Conservation (phyloP, 2,797 vertebrate genomes). For the Gambusia yucatana region DNA sequence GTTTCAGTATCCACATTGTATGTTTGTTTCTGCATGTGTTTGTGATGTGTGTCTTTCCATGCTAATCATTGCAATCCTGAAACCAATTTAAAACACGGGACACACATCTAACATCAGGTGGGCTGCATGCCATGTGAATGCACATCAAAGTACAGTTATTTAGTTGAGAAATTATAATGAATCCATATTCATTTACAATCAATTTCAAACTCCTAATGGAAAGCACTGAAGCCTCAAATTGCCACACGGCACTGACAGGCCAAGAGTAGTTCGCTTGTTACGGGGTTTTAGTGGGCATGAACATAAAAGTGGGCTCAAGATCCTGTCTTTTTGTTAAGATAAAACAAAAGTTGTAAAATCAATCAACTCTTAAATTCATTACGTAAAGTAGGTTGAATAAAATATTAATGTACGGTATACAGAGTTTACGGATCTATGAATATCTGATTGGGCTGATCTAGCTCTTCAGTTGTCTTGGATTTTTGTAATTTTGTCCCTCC, state of each 20-base stretch:
- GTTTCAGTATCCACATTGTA: constrained; percentile 34
- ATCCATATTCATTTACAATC: background rate
- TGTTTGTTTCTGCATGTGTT: constrained; percentile 15
- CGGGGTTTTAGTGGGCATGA: background rate
- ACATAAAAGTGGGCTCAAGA: background rate
- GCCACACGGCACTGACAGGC: background rate
- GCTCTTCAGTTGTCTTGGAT: no score
- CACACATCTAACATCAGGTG: constrained; percentile 2
- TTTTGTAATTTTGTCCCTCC: background rate
- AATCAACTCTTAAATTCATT: background rate
- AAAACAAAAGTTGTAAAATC: background rate
- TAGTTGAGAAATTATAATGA: constrained; percentile 1
- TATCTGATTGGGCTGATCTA: background rate
- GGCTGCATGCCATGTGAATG: constrained; percentile 19
- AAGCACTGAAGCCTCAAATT: constrained; percentile 3
- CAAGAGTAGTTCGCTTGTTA: background rate
- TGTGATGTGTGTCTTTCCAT: constrained; percentile 8
- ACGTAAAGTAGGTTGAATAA: background rate
- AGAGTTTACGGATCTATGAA: background rate
- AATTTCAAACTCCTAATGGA: background rate
- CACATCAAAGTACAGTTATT: constrained; percentile 38
- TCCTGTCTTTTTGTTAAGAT: background rate
- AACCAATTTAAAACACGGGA: constrained; percentile 42
- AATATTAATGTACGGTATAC: background rate
- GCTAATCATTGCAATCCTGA: constrained; percentile 37